Percentiles rank a stretch among this genome's conserved stretches.
Evolutionary conservation across 2,797 vertebrate genomes (phyloP).

Genomic region (Spheniscus humboldti): DNA sequence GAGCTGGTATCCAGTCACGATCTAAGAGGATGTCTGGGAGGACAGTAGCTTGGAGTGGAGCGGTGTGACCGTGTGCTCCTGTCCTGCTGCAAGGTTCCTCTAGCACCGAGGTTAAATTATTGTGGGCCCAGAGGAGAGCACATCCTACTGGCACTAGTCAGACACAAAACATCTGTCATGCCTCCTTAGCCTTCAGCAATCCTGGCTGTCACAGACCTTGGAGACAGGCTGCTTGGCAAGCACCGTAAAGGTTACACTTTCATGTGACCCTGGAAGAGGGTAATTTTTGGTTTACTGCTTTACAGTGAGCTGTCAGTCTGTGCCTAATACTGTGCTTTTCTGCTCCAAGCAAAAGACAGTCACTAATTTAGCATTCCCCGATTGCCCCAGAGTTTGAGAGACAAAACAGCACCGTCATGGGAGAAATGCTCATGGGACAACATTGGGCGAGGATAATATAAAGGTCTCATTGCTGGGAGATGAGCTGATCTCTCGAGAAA

Average conservation of each 20-base stretch:
- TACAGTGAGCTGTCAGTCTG: not conserved
- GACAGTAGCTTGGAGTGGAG: not conserved
- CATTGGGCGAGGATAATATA: not conserved
- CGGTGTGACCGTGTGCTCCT: not conserved
- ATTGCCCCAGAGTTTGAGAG: not conserved
- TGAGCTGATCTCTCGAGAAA: not conserved
- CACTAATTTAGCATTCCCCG: not conserved
- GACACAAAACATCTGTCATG: not conserved
- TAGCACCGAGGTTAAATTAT: not conserved
- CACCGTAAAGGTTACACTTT: rapidly evolving
- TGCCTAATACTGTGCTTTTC: not conserved
- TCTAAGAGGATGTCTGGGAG: not conserved
- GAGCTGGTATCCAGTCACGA: not conserved
- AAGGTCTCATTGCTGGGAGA: not conserved
- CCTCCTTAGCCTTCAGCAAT: not conserved
- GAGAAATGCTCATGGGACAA: not conserved
- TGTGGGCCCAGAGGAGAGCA: not conserved
- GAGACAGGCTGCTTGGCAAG: not conserved
- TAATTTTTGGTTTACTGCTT: not conserved
- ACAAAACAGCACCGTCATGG: not conserved
- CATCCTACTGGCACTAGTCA: not conserved
- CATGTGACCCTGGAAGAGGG: not conserved
- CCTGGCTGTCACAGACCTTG: not conserved
- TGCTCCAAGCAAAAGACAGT: not conserved
- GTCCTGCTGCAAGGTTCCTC: not conserved